A percentile compares a stretch with the other conserved stretches of the same genome.
These are phyloP conservation scores for Rhinichthys osculus DNA, from an alignment of 2,797 vertebrate species.

Conservation along the genomic window DNA sequence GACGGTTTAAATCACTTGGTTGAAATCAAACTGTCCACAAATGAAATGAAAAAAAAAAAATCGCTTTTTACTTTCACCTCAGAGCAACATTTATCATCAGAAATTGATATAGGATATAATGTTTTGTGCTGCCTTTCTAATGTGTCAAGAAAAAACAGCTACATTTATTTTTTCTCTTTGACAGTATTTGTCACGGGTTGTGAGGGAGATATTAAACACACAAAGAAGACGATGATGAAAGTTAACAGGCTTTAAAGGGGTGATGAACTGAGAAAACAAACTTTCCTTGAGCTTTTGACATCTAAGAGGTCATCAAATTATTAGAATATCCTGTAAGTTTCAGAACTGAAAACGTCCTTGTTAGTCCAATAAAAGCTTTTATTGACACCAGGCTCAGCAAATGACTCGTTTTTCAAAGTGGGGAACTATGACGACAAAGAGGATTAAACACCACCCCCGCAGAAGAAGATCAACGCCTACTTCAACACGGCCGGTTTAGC, in stretches of 20 bases:
- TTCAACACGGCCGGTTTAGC: no score
- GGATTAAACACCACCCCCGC: no score
- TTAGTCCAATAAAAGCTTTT: no score
- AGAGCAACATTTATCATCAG: not conserved
- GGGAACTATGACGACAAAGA: no score
- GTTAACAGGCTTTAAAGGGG: not conserved
- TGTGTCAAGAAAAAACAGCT: not conserved
- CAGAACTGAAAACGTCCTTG: no score
- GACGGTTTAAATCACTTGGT: constrained; percentile 4
- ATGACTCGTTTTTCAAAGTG: no score
- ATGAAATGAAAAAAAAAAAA: not conserved
- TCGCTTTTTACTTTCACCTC: not conserved
- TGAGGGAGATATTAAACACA: not conserved
- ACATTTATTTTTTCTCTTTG: not conserved
- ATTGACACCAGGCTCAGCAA: no score
- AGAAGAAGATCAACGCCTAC: no score
- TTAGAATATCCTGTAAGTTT: no score
- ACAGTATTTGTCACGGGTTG: not conserved
- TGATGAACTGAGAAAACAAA: no score
- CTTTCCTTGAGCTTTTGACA: no score
- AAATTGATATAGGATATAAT: not conserved
- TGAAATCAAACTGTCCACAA: not conserved
- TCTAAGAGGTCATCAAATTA: no score
- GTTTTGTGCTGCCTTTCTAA: not conserved
- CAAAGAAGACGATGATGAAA: not conserved